Percentiles rank a stretch among this genome's conserved stretches.
These are phyloP conservation scores for Gephyroberyx darwinii DNA, from an alignment of 2,797 vertebrate genomes.

Conservation along the genomic window DNA sequence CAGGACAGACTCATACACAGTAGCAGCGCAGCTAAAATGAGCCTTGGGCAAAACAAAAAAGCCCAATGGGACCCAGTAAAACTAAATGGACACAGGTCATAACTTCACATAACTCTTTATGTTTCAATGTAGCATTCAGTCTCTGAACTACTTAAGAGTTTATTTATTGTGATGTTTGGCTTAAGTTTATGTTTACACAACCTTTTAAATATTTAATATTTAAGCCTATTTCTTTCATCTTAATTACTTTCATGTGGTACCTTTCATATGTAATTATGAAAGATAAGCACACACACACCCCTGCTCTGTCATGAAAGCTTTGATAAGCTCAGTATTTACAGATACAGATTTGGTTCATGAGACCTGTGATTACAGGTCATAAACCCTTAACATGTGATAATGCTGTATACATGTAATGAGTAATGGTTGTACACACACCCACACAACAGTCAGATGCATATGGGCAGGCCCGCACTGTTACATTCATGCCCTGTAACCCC, in stretches of 20 bases:
- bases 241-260: no score
- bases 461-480: constrained; percentile 26
- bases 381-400: constrained; percentile 33
- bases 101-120: no score
- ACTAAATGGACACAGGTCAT: neutral
- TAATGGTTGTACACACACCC: constrained; percentile 23
- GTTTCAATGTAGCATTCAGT: no score
- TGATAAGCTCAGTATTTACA: constrained; percentile 17
- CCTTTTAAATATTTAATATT: no score
- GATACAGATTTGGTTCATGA: constrained; percentile 17
- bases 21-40: neutral
- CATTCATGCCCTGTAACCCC: constrained; percentile 27
- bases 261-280: no score
- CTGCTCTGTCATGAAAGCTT: constrained; percentile 20
- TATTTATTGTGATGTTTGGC: no score
- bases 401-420: no score
- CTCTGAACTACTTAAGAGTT: no score
- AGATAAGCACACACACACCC: constrained; percentile 1
- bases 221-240: no score
- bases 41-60: neutral
- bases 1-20: neutral
- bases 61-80: neutral
- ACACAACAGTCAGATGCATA: neutral
- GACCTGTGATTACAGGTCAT: constrained; percentile 10
- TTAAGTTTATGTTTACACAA: no score